phyloP scores from a whole-genome alignment of 1,140 invertebrate genomes.

The Formica selysi region DNA sequence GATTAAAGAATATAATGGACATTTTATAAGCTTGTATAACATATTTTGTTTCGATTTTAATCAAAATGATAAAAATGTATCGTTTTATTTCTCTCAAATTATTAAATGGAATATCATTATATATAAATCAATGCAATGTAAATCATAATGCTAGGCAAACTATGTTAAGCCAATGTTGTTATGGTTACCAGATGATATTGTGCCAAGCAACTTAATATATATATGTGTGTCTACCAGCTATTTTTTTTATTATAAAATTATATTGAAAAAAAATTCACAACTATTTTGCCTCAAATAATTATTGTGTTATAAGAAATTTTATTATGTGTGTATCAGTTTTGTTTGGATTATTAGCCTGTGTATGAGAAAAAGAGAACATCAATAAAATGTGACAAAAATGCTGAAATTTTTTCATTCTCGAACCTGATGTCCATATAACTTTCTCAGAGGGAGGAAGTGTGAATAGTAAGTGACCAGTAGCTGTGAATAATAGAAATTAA shows the following conservation, averaged over 20 bases:
- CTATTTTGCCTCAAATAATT: neutral
- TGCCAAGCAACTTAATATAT: constrained; percentile 54
- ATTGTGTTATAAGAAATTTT: constrained; percentile 35
- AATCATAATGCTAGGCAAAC: constrained; percentile 58
- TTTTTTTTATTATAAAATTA: constrained; percentile 20
- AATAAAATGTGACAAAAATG: constrained; percentile 77
- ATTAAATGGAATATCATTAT: neutral
- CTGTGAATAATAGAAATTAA: constrained; percentile 82
- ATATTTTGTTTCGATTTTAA: constrained; percentile 15
- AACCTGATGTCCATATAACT: constrained; percentile 84
- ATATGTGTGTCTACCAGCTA: constrained; percentile 67
- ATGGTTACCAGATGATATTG: constrained; percentile 79
- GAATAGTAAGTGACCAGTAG: constrained; percentile 83
- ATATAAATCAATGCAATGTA: constrained; percentile 57
- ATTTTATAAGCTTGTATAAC: constrained; percentile 10
- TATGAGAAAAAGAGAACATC: constrained; percentile 71
- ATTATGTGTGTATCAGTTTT: constrained; percentile 20
- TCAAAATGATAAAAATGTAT: constrained; percentile 50
- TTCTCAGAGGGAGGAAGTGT: constrained; percentile 83
- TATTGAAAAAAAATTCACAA: neutral
- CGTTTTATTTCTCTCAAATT: constrained; percentile 11
- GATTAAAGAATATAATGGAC: constrained; percentile 44
- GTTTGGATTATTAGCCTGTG: constrained; percentile 65
- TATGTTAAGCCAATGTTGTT: constrained; percentile 84
- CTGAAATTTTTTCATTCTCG: constrained; percentile 74